Percentiles rank a stretch among this genome's conserved stretches.
phyloP scores from a whole-genome alignment of 2,888 invertebrate species.

The Sympetrum striolatum region DNA sequence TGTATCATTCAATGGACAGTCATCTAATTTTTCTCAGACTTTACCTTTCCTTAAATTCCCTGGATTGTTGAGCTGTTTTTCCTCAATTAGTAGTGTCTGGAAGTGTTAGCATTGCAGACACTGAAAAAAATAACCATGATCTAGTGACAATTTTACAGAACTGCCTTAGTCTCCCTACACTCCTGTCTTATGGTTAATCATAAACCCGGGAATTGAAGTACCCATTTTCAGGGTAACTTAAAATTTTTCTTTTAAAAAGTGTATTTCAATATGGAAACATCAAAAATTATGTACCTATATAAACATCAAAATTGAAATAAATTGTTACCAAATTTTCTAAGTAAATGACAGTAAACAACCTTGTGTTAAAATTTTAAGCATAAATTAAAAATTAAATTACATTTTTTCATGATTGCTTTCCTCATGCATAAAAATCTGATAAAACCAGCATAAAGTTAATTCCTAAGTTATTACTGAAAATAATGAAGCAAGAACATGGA shows the following conservation, averaged over 20 bases:
- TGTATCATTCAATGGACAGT: not conserved
- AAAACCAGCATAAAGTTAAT: no score
- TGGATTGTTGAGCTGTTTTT: constrained; percentile 16
- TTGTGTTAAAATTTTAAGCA: not conserved
- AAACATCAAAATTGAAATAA: not conserved
- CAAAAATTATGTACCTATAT: not conserved
- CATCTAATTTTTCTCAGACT: constrained; percentile 2
- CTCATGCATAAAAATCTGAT: no score
- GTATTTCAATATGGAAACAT: not conserved
- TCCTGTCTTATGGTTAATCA: not conserved
- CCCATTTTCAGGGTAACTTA: not conserved
- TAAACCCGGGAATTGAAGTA: not conserved
- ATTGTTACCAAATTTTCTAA: not conserved
- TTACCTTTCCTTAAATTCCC: constrained; percentile 40
- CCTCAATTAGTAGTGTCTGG: constrained; percentile 35
- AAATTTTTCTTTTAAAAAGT: no score
- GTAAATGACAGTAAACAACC: not conserved
- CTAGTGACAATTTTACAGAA: constrained; percentile 13
- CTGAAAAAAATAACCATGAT: constrained; percentile 42
- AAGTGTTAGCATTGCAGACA: constrained; percentile 42
- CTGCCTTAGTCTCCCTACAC: not conserved
- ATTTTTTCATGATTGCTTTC: no score
- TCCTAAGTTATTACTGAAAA: no score
- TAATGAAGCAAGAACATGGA: no score
- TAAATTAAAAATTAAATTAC: not conserved